phyloP scores from a whole-genome alignment of 2,888 invertebrate species.

The Tridacna crocea region DNA sequence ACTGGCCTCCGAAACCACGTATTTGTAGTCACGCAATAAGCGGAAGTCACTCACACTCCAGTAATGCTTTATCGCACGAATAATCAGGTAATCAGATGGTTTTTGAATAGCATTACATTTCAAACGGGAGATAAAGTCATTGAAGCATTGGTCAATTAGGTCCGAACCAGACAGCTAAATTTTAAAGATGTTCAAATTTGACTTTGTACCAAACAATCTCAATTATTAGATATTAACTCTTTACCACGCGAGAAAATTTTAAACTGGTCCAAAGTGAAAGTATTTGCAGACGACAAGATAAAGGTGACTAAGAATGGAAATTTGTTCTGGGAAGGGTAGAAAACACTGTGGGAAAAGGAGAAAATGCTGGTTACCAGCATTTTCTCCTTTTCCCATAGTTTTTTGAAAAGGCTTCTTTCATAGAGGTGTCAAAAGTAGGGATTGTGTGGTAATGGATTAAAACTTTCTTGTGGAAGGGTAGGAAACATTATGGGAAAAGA shows the following conservation, averaged over 20 bases:
- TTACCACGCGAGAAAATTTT: neutral
- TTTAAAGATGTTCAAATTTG: too few relatives aligned
- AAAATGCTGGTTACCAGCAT: neutral
- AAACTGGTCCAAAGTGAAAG: neutral
- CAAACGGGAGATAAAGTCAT: conserved; percentile 1
- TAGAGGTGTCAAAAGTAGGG: neutral
- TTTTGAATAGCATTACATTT: conserved; percentile 22
- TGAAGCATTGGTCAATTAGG: neutral
- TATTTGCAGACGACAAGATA: neutral
- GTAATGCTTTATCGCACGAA: conserved; percentile 4
- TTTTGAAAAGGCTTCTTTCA: neutral
- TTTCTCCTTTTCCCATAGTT: conserved; percentile 3
- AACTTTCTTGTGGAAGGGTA: neutral
- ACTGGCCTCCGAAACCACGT: conserved; percentile 8
- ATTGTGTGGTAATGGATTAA: neutral
- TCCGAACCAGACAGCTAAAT: too few relatives aligned
- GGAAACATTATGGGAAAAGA: neutral
- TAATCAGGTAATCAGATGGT: neutral
- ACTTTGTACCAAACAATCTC: too few relatives aligned
- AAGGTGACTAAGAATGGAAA: neutral
- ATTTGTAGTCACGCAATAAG: conserved; percentile 17
- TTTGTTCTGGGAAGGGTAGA: neutral
- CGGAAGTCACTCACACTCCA: conserved; percentile 19
- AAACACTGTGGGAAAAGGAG: neutral
- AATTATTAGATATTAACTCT: too few relatives aligned